A percentile compares a stretch with the other conserved stretches of the same genome.
phyloP scores from a whole-genome alignment of 2,797 vertebrate species.

The Chrysocyon brachyurus region DNA sequence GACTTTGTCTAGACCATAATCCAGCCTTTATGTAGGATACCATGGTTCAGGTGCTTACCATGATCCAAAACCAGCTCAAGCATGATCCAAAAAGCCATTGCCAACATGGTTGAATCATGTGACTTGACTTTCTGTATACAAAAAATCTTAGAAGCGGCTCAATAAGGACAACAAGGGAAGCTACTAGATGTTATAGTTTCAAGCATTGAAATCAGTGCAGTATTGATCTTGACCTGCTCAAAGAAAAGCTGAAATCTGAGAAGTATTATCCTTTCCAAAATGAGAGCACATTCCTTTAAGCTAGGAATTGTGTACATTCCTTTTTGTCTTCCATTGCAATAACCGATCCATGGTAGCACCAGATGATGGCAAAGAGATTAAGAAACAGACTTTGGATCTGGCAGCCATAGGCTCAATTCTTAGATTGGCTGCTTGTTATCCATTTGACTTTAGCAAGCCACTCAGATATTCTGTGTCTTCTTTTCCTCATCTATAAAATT shows the following conservation, averaged over 20 bases:
- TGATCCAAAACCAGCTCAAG: too few species aligned
- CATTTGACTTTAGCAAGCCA: background rate
- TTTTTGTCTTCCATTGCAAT: background rate
- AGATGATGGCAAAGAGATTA: background rate
- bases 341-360: background rate
- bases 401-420: background rate
- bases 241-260: conserved; percentile 2
- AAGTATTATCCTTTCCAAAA: conserved; percentile 10
- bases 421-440: background rate
- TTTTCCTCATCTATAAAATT: conserved; percentile 41
- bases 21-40: background rate
- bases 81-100: background rate
- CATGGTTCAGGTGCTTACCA: background rate
- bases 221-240: background rate
- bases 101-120: background rate
- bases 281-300: background rate
- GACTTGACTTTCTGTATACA: background rate
- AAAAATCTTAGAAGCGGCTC: background rate
- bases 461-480: conserved; percentile 10
- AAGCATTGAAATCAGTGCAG: conserved; percentile 33
- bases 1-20: background rate
- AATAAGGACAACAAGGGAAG: background rate
- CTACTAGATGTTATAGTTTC: background rate
- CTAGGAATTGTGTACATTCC: background rate
- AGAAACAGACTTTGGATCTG: conserved; percentile 29